phyloP scores from a whole-genome alignment of 1,140 invertebrate genomes.

The Trachymyrmex cornetzi region DNA sequence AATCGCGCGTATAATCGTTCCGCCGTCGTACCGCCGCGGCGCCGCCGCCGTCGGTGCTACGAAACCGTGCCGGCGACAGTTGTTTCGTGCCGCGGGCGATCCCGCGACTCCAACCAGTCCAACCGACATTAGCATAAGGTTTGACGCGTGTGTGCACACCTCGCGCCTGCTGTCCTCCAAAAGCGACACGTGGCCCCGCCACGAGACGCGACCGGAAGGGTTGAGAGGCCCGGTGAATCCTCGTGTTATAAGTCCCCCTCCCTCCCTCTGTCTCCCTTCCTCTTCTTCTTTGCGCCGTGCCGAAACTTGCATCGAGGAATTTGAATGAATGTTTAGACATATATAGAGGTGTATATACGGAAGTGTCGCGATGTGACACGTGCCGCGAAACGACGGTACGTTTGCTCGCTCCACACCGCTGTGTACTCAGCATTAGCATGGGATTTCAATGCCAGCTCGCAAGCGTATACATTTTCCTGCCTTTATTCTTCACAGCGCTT shows the following conservation, averaged over 20 bases:
- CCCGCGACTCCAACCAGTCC: constrained; percentile 52
- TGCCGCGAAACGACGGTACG: constrained; percentile 41
- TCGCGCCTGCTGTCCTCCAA: constrained; percentile 31
- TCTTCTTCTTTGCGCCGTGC: not conserved
- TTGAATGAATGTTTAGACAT: constrained; percentile 47
- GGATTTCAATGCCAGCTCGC: constrained; percentile 48
- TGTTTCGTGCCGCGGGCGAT: constrained; percentile 74
- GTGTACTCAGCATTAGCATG: constrained; percentile 61
- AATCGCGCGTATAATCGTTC: constrained; percentile 82
- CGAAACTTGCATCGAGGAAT: constrained; percentile 18
- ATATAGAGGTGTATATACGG: constrained; percentile 46
- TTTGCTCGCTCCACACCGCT: constrained; percentile 38
- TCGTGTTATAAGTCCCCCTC: not conserved
- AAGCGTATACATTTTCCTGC: constrained; percentile 40
- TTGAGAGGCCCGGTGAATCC: constrained; percentile 50
- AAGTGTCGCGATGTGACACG: constrained; percentile 61
- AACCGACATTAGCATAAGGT: constrained; percentile 80
- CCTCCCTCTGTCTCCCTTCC: not conserved
- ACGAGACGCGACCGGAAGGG: constrained; percentile 69
- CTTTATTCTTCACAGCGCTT: constrained; percentile 47
- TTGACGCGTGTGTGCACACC: constrained; percentile 34
- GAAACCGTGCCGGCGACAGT: constrained; percentile 38
- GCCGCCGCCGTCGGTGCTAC: constrained; percentile 3
- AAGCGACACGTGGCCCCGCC: constrained; percentile 77
- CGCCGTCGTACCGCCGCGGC: constrained; percentile 10